Conservation (phyloP, 2,888 invertebrate genomes). For the Drosophila neonasuta region DNA sequence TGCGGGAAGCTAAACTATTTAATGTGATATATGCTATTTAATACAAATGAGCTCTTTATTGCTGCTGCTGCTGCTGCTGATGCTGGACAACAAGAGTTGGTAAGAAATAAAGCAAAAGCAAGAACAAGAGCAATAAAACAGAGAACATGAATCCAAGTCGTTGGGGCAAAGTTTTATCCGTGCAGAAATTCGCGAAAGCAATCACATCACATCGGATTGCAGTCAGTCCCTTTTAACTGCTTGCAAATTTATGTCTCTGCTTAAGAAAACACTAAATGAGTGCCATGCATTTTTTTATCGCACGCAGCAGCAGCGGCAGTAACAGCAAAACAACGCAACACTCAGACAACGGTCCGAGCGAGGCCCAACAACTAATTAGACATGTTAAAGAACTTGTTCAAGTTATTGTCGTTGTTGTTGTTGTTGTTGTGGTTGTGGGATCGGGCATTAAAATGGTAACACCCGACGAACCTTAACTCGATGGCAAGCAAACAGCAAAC, state of each 20-base stretch:
- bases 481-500: slow-evolving; percentile 59
- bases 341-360: slow-evolving; percentile 37
- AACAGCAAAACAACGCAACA: slow-evolving; percentile 5
- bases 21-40: slow-evolving; percentile 12
- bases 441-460: slow-evolving; percentile 69
- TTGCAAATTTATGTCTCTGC: slow-evolving; percentile 75
- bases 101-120: not conserved
- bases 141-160: slow-evolving; percentile 11
- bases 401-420: slow-evolving; percentile 44
- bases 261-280: slow-evolving; percentile 76
- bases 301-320: slow-evolving; percentile 48
- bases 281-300: slow-evolving; percentile 76
- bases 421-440: slow-evolving; percentile 32
- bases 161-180: slow-evolving; percentile 29
- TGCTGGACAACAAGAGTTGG: slow-evolving; percentile 2
- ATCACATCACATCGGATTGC: slow-evolving; percentile 52
- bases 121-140: slow-evolving; percentile 2
- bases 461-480: slow-evolving; percentile 54
- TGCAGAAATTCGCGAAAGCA: slow-evolving; percentile 35
- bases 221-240: slow-evolving; percentile 62
- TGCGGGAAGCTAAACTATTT: not conserved
- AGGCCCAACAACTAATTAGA: slow-evolving; percentile 80
- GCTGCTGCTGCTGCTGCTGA: slow-evolving; percentile 4
- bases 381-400: slow-evolving; percentile 79
- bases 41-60: slow-evolving; percentile 20